Percentiles rank a stretch among this genome's conserved stretches.
phyloP scores from a whole-genome alignment of 2,797 vertebrate species.

The Onychomys torridus region DNA sequence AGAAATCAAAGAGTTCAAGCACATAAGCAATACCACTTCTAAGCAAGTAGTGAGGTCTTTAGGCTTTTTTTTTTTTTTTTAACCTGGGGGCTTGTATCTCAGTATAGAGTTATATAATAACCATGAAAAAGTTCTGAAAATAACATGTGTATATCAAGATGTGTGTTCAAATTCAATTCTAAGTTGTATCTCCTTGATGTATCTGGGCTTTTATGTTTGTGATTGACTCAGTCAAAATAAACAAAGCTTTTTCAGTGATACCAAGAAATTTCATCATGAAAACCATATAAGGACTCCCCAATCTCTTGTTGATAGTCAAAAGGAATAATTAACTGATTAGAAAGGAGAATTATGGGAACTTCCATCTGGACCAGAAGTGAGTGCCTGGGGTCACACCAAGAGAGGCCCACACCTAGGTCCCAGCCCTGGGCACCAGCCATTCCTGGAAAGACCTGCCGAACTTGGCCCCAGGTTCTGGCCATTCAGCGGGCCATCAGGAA shows the following conservation, averaged over 20 bases:
- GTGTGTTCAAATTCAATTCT: not conserved
- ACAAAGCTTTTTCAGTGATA: not conserved
- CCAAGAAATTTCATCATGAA: not conserved
- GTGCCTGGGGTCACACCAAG: too few species aligned
- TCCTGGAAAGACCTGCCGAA: too few species aligned
- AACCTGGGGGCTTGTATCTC: not conserved
- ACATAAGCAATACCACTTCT: not conserved
- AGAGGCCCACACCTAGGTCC: too few species aligned
- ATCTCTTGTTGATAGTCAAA: not conserved
- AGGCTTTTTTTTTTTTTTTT: too few species aligned
- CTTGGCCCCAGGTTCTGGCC: too few species aligned
- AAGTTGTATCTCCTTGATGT: not conserved
- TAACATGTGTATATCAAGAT: not conserved
- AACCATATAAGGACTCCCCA: not conserved
- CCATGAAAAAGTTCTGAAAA: not conserved
- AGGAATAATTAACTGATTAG: not conserved
- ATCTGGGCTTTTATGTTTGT: not conserved
- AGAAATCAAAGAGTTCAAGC: not conserved
- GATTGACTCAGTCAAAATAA: not conserved
- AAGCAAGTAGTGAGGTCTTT: not conserved
- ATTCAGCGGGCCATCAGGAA: too few species aligned
- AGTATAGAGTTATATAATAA: not conserved
- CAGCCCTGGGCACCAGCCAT: too few species aligned
- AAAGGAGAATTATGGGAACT: slow-evolving; percentile 11
- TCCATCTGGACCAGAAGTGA: too few species aligned